Evolutionary conservation across 2,888 invertebrate species (phyloP).

Genomic region (Zygaena filipendulae): DNA sequence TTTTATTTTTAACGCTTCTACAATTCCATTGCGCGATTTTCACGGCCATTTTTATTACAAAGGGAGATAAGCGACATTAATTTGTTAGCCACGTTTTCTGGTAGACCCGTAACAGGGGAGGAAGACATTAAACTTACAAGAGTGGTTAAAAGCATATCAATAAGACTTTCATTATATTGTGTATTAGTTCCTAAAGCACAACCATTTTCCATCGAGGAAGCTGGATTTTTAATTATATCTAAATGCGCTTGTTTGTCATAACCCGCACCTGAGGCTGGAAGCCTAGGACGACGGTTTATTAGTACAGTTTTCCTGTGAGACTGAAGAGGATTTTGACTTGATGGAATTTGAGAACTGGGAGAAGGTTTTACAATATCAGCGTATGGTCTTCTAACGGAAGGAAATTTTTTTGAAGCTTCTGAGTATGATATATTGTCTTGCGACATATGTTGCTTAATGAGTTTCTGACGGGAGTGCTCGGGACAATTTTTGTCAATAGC

Average conservation of each 20-base stretch:
- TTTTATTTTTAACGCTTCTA: constrained; percentile 4
- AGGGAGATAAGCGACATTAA: background rate
- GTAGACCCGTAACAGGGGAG: background rate
- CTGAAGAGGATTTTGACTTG: background rate
- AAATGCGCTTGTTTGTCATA: too few relatives aligned
- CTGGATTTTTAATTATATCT: background rate
- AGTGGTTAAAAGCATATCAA: too few relatives aligned
- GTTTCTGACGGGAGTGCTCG: constrained; percentile 13
- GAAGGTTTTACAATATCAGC: constrained; percentile 5
- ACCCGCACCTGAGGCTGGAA: background rate
- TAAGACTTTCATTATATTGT: too few relatives aligned
- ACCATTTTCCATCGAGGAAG: too few relatives aligned
- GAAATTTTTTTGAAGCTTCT: constrained; percentile 11
- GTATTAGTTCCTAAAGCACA: too few relatives aligned
- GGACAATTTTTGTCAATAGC: constrained; percentile 14
- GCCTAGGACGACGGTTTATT: background rate
- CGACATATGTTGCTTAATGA: constrained; percentile 16
- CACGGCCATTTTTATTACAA: background rate
- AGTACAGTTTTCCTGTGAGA: constrained; percentile 2
- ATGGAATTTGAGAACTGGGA: constrained; percentile 2
- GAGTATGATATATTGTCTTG: constrained; percentile 12
- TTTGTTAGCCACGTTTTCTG: background rate
- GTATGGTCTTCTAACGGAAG: constrained; percentile 4
- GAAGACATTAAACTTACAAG: constrained; percentile 1
- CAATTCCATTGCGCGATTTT: constrained; percentile 4